Evolutionary conservation across 2,113 vertebrate species (phyloP).

Genomic region (Myotis lucifugus): DNA sequence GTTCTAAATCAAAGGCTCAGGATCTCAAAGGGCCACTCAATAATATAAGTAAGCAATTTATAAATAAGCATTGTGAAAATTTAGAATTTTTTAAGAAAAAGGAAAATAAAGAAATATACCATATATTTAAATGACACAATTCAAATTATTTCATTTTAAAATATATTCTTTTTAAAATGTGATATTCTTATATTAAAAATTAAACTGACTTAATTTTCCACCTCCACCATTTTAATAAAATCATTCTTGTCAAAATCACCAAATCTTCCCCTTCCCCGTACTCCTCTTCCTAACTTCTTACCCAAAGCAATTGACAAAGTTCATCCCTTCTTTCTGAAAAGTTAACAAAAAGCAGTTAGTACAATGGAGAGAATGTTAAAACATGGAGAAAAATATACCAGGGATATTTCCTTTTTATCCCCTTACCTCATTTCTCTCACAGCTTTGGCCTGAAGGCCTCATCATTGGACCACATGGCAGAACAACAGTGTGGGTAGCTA

Average conservation of each 20-base stretch:
- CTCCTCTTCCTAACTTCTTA: not conserved
- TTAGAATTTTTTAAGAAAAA: not conserved
- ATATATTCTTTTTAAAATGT: not conserved
- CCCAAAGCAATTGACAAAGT: not conserved
- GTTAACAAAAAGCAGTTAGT: not conserved
- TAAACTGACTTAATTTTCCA: not conserved
- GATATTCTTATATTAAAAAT: not conserved
- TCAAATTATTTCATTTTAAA: slow-evolving; percentile 7
- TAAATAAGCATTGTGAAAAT: not conserved
- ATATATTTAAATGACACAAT: not conserved
- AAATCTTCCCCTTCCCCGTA: not conserved
- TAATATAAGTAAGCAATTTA: not conserved
- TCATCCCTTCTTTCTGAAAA: not conserved
- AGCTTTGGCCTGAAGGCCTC: not conserved
- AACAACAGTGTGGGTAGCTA: not conserved
- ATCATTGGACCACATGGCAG: not conserved
- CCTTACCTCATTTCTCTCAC: not conserved
- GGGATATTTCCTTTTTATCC: not conserved
- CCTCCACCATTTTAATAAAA: not conserved
- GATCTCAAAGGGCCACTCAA: not conserved
- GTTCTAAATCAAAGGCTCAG: not conserved
- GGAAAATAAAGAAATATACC: not conserved
- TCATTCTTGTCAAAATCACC: not conserved
- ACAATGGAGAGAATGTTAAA: not conserved
- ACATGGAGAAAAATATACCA: not conserved